Percentiles rank a stretch among this genome's conserved stretches.
These are phyloP conservation scores for Actinernus sp. DNA, from an alignment of 92 coral and sea anemone genomes.

Conservation along the genomic window DNA sequence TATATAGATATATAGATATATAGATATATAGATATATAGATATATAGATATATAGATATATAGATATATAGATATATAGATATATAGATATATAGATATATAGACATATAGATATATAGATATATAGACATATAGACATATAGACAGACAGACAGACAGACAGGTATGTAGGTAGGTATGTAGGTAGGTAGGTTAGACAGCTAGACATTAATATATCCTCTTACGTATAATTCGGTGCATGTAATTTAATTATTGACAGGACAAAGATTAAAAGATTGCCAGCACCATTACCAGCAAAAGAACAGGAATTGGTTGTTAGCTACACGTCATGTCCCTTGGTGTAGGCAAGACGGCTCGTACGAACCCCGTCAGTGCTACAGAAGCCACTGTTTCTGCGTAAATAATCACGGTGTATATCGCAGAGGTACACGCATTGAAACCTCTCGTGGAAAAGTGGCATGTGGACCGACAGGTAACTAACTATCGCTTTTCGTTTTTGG, in stretches of 20 bases:
- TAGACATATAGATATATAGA: too few relatives aligned
- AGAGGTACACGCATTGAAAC: conserved; percentile 47
- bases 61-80: too few relatives aligned
- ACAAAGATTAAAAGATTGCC: conserved; percentile 51
- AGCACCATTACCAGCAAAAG: conserved; percentile 69
- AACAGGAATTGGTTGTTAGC: conserved; percentile 74
- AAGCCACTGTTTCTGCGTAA: conserved; percentile 78
- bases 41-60: too few relatives aligned
- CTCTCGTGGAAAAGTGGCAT: conserved; percentile 54
- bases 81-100: too few relatives aligned
- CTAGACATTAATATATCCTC: not conserved
- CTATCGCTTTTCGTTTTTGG: too few relatives aligned
- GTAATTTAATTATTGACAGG: conserved; percentile 29
- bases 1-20: too few relatives aligned
- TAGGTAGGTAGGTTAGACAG: too few relatives aligned
- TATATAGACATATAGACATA: too few relatives aligned
- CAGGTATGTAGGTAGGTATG: too few relatives aligned
- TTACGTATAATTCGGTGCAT: not conserved
- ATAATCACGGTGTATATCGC: conserved; percentile 68
- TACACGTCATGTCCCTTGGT: conserved; percentile 77
- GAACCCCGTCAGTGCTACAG: conserved; percentile 67
- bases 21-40: too few relatives aligned
- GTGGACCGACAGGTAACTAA: conserved; percentile 71
- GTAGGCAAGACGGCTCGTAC: conserved; percentile 74
- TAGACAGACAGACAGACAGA: too few relatives aligned